Base-by-base conservation (phyloP, 1,140 invertebrate species). In the Dermatophagoides farinae region DNA sequence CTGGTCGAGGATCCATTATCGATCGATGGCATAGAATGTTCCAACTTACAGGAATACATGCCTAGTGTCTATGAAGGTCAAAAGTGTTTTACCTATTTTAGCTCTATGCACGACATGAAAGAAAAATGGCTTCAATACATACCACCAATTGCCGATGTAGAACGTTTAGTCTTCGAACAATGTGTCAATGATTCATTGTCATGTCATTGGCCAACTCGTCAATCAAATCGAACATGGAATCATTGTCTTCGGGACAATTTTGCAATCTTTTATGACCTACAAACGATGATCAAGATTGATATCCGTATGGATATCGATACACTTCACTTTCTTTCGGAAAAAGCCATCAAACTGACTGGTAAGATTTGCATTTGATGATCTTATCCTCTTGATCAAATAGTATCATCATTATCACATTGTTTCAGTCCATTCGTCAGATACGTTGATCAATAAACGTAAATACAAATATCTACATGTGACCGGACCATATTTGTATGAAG, bases 61-160 rank as follows among this genome's bases (percentile, higher is more conserved):
- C 18, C 18, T 6, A 54, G 52, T 23, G 38, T 54, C 1, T 54
- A 54, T 39, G 52, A 54, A 20, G 52, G 52, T 4, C 18, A 40
- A 23, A 54, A 54, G n/a, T 54, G 52, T 54, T 54, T 54, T 22
- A 54, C 52, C 1, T 38, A 37, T 54, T 54, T 54, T 23, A 54
- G 52, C 18, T 11, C 12, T 2, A 12, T 54, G 12, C 25, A 40
- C 38, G n/a, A 54, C 4, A 18, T 38, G 8, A 16, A 40, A 23
- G 16, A 23, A 4, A 1, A 2, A 18, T 18, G 20, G 10, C 4
- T 18, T 5, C 14, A 25, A 44, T 20, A 44, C 6, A 44, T 20
- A 2, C 43, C 43, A 20, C 43, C 43, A 44, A 44, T n/a, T 2
- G 1, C 43, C 10, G 18, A 16, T 44, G 4, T 44, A 5, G 14